A percentile compares a stretch with the other conserved stretches of the same genome.
Conservation (phyloP, 2,113 vertebrate genomes). For the Muscicapa adusta region DNA sequence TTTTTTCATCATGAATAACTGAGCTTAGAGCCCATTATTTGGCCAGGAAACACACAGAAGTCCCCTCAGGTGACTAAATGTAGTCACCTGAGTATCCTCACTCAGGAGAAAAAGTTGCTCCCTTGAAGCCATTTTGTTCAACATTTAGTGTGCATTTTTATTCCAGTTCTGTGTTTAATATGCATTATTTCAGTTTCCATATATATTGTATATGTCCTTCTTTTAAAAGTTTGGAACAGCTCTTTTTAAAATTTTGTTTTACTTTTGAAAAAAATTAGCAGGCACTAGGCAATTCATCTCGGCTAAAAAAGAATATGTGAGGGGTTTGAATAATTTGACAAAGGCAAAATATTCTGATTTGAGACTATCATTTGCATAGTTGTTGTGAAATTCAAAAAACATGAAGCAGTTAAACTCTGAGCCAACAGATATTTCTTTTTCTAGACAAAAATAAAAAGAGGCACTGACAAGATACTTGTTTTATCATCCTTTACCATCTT, state of each 20-base stretch:
- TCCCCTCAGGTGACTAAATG: background rate
- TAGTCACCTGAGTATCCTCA: background rate
- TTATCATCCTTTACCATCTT: background rate
- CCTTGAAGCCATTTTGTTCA: background rate
- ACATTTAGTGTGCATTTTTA: background rate
- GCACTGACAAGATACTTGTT: background rate
- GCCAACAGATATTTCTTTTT: background rate
- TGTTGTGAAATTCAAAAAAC: background rate
- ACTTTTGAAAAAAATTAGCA: background rate
- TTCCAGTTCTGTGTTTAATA: background rate
- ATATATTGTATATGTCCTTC: background rate
- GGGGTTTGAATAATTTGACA: background rate
- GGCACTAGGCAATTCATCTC: background rate
- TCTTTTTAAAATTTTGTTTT: background rate
- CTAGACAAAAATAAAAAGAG: background rate
- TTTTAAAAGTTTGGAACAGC: background rate
- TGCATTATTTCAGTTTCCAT: background rate
- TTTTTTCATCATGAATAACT: conserved; percentile 23
- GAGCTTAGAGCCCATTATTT: conserved; percentile 41
- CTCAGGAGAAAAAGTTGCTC: background rate
- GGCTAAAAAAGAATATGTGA: background rate
- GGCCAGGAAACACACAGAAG: background rate
- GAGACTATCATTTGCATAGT: background rate
- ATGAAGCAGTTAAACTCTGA: background rate
- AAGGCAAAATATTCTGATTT: background rate